These are phyloP conservation scores for Callopanchax toddi DNA, from an alignment of 2,113 vertebrate species.

Conservation along the genomic window DNA sequence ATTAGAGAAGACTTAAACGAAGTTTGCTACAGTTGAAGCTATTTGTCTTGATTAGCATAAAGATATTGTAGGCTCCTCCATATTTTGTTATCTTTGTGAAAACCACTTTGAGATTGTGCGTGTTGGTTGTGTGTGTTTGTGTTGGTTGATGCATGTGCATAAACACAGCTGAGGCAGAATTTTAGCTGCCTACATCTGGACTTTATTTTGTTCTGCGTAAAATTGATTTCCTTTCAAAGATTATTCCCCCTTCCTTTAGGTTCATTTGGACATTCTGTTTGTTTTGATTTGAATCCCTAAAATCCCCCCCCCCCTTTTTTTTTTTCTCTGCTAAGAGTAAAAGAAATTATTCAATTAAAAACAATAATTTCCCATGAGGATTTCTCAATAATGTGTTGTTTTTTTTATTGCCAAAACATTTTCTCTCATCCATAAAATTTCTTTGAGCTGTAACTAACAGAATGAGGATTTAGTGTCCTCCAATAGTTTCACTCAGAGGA, in stretches of 20 bases:
- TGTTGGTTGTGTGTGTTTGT: constrained; percentile 18
- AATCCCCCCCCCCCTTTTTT: constrained; percentile 29
- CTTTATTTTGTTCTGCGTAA: constrained; percentile 49
- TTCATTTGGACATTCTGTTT: constrained; percentile 68
- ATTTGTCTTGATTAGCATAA: constrained; percentile 56
- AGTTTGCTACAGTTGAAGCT: constrained; percentile 45
- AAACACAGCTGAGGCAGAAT: constrained; percentile 18
- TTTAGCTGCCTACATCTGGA: constrained; percentile 30
- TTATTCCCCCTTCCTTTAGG: constrained; percentile 37
- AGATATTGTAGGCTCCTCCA: constrained; percentile 31
- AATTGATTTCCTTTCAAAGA: constrained; percentile 52
- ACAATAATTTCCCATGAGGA: constrained; percentile 73
- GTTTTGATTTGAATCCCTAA: constrained; percentile 61
- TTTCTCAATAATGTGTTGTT: constrained; percentile 21
- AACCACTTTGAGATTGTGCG: constrained; percentile 1
- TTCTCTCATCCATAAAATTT: constrained; percentile 61
- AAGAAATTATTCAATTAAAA: constrained; percentile 73
- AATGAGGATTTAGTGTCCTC: constrained; percentile 68
- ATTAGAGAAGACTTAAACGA: constrained; percentile 38
- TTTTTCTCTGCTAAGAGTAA: constrained; percentile 60
- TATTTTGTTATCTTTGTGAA: constrained; percentile 31
- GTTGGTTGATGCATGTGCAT: constrained; percentile 10
- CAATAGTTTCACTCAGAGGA: constrained; percentile 55
- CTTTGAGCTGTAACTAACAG: constrained; percentile 66
- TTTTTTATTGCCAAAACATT: constrained; percentile 59